A percentile compares a stretch with the other conserved stretches of the same genome.
These are phyloP conservation scores for Triplophysa bombifrons DNA, from an alignment of 2,797 vertebrate species.

Conservation along the genomic window DNA sequence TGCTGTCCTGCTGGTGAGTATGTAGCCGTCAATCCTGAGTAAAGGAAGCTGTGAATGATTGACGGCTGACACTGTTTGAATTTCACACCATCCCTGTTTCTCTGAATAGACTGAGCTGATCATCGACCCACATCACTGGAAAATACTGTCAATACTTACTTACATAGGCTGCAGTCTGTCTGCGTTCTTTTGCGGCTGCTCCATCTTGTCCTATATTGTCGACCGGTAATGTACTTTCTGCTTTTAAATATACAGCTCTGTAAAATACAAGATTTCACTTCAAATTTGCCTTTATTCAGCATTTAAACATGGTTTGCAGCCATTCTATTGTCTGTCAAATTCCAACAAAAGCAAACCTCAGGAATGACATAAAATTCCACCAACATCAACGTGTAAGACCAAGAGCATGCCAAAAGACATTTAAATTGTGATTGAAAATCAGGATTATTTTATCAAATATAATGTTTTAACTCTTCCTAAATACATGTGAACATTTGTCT, in stretches of 20 bases:
- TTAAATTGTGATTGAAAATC: too few species aligned
- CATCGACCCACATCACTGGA: constrained; percentile 53
- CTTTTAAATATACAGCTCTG: background rate
- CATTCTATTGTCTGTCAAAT: too few species aligned
- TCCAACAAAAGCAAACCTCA: too few species aligned
- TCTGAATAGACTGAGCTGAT: constrained; percentile 7
- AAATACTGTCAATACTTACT: constrained; percentile 69
- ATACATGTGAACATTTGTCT: too few species aligned
- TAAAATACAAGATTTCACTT: too few species aligned
- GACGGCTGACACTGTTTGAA: background rate
- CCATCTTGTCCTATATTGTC: constrained; percentile 62
- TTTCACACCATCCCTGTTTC: background rate
- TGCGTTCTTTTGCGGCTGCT: constrained; percentile 64
- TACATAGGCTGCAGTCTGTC: constrained; percentile 74
- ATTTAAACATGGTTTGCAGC: too few species aligned
- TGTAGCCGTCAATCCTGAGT: background rate
- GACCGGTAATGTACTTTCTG: constrained; percentile 51
- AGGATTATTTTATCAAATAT: too few species aligned
- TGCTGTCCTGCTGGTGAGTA: constrained; percentile 70
- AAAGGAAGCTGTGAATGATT: background rate
- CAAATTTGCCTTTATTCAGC: too few species aligned
- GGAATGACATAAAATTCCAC: too few species aligned
- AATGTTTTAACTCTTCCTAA: too few species aligned
- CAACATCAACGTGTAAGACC: too few species aligned
- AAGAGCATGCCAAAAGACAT: too few species aligned